These are phyloP conservation scores for Zoanthus sociatus DNA, from an alignment of 92 coral and sea anemone species.

Conservation along the genomic window DNA sequence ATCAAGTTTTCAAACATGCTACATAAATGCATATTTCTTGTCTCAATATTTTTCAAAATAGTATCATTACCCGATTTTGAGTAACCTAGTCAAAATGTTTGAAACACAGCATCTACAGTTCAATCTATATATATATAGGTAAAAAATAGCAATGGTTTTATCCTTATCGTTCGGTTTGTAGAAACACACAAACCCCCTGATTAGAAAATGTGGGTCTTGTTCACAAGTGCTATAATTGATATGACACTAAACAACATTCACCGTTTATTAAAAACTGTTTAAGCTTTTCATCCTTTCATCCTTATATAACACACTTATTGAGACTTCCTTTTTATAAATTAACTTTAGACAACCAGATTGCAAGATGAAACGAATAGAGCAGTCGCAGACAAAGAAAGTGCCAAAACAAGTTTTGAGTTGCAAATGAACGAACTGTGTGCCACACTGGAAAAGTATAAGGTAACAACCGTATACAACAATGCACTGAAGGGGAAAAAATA, in stretches of 20 bases:
- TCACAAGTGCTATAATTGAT: too few relatives aligned
- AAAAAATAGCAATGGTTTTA: too few relatives aligned
- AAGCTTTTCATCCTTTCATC: background rate
- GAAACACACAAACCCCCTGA: too few relatives aligned
- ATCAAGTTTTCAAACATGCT: background rate
- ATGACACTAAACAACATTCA: too few relatives aligned
- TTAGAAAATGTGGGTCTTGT: too few relatives aligned
- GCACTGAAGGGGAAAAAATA: background rate
- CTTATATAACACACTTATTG: background rate
- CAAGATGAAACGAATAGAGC: constrained; percentile 72
- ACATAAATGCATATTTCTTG: background rate
- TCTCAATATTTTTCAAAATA: too few relatives aligned
- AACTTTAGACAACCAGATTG: constrained; percentile 43
- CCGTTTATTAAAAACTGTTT: too few relatives aligned
- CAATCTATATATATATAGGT: too few relatives aligned
- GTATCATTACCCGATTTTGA: too few relatives aligned
- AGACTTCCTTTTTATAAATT: background rate
- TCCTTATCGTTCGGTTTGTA: too few relatives aligned
- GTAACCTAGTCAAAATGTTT: too few relatives aligned
- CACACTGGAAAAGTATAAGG: constrained; percentile 97
- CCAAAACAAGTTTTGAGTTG: constrained; percentile 75
- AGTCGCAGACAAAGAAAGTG: constrained; percentile 77
- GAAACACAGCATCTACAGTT: too few relatives aligned
- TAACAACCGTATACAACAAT: background rate
- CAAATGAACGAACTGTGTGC: constrained; percentile 94